Percentiles rank a stretch among this genome's conserved stretches.
Conservation (phyloP, 2,797 vertebrate genomes). For the Gambusia yucatana region DNA sequence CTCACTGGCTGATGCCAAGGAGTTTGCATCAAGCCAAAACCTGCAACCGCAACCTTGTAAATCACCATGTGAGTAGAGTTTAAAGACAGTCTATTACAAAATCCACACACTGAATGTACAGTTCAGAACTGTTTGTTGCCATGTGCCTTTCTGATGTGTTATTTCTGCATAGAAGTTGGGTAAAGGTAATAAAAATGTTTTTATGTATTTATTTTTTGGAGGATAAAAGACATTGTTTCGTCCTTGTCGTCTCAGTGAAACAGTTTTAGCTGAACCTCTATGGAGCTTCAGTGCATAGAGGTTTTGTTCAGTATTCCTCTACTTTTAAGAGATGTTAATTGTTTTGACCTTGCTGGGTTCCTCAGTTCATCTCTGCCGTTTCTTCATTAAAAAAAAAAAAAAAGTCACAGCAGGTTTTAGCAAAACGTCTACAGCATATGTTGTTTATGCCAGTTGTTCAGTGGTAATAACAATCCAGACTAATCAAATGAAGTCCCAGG, state of each 20-base stretch:
- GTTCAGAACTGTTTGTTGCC: background rate
- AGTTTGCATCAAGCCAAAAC: slow-evolving; percentile 93
- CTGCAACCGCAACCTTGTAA: slow-evolving; percentile 78
- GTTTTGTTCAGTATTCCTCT: background rate
- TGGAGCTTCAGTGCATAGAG: background rate
- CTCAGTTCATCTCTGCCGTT: background rate
- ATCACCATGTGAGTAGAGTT: slow-evolving; percentile 74
- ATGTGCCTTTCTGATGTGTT: background rate
- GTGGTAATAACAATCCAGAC: background rate
- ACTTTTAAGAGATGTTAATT: background rate
- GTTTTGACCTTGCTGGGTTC: background rate
- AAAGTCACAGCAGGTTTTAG: background rate
- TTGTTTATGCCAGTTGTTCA: background rate
- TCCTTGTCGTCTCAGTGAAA: background rate
- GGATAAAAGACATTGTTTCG: background rate
- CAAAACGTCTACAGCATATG: background rate
- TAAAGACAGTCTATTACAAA: background rate
- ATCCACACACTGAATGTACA: background rate
- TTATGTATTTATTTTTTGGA: background rate
- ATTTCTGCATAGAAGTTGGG: background rate
- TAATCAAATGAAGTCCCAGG: background rate
- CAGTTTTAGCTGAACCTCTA: background rate
- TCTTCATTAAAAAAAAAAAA: background rate
- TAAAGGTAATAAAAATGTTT: background rate
- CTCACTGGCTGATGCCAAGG: slow-evolving; percentile 94